Conservation (phyloP, 2,797 vertebrate species). For the Myotis vivesi region DNA sequence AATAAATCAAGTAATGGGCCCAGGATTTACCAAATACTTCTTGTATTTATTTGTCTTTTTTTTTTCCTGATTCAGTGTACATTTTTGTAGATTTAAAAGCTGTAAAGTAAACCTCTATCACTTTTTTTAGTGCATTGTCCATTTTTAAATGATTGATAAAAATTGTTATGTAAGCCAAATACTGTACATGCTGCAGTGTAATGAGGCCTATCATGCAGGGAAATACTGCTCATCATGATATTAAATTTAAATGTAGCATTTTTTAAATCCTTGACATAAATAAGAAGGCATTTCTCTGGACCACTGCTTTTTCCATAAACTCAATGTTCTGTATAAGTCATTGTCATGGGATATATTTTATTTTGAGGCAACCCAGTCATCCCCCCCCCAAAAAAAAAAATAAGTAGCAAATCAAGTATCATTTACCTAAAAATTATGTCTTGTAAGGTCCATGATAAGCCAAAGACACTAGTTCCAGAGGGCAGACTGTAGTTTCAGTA, state of each 20-base stretch:
- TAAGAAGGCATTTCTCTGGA: slow-evolving; percentile 85
- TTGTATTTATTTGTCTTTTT: background rate
- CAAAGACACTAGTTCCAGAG: background rate
- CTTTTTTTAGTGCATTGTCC: slow-evolving; percentile 61
- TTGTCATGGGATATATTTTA: slow-evolving; percentile 82
- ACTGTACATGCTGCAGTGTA: slow-evolving; percentile 81
- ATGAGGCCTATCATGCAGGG: slow-evolving; percentile 81
- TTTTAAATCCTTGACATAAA: slow-evolving; percentile 85
- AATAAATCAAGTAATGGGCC: background rate
- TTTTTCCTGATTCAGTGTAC: slow-evolving; percentile 17
- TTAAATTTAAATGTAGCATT: slow-evolving; percentile 88
- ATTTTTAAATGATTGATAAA: slow-evolving; percentile 86
- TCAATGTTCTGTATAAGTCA: slow-evolving; percentile 85
- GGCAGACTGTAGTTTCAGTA: background rate
- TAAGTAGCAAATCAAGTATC: slow-evolving; percentile 69
- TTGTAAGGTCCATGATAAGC: slow-evolving; percentile 36
- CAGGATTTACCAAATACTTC: background rate
- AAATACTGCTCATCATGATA: slow-evolving; percentile 83
- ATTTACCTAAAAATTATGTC: slow-evolving; percentile 75
- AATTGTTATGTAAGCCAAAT: slow-evolving; percentile 87
- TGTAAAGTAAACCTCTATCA: slow-evolving; percentile 67
- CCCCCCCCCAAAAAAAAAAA: slow-evolving; percentile 59
- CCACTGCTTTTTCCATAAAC: slow-evolving; percentile 83
- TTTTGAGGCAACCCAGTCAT: slow-evolving; percentile 76
- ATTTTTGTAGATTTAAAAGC: slow-evolving; percentile 66